Percentiles rank a stretch among this genome's conserved stretches.
These are phyloP conservation scores for cat (Felis catus) DNA, from an alignment of 2,113 vertebrate genomes.

Conservation along the genomic window F.catus_Fca126_mat1.0 CM031424.1:58754001-58754500, in stretches of 20 bases:
- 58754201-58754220: neutral
- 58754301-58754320: constrained; percentile 2
- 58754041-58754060: neutral
- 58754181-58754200: neutral
- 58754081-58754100: neutral
- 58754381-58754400: neutral
- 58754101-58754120: neutral
- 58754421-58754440: constrained; percentile 20
- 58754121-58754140: neutral
- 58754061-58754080: constrained; percentile 35
- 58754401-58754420: neutral
- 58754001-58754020: neutral
- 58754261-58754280: neutral
- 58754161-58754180: neutral
- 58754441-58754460: constrained; percentile 6
- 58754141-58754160: neutral
- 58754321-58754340: neutral
- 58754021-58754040: neutral
- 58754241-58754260: constrained; percentile 3
- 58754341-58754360: neutral
- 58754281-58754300: constrained; percentile 10
- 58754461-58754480: neutral
- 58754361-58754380: neutral
- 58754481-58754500: neutral
- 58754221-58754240: neutral